These are phyloP conservation scores for Orcinus orca DNA, from an alignment of 2,113 vertebrate species.

Conservation along the genomic window DNA sequence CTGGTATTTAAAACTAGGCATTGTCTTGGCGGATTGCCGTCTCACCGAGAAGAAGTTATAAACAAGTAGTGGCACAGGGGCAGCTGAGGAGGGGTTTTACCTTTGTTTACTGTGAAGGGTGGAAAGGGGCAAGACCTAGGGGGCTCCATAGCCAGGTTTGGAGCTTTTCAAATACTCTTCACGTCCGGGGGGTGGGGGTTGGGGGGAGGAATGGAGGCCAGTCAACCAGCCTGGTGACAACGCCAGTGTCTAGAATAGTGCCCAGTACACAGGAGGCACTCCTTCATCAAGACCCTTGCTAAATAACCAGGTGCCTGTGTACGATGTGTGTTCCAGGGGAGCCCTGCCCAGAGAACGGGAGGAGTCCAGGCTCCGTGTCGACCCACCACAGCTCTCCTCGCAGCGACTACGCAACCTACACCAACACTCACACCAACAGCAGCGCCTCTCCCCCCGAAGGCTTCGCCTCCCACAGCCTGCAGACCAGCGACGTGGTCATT, in stretches of 20 bases:
- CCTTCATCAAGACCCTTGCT: neutral
- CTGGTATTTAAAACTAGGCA: neutral
- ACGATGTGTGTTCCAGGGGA: conserved; percentile 85
- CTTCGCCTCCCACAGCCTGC: conserved; percentile 84
- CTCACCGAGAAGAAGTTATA: neutral
- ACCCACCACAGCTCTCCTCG: conserved; percentile 98
- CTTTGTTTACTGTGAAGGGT: neutral
- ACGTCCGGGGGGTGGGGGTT: neutral
- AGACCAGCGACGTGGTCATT: conserved; percentile 93
- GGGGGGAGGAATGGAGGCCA: neutral
- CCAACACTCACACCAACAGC: conserved; percentile 91
- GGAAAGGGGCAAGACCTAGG: neutral
- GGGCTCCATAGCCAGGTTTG: neutral
- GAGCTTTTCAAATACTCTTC: neutral
- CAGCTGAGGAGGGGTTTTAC: neutral
- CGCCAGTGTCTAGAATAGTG: neutral
- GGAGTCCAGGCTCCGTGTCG: conserved; percentile 94
- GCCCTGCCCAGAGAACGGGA: conserved; percentile 94
- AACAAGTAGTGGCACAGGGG: neutral
- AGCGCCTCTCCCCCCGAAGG: conserved; percentile 85
- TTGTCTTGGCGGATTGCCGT: neutral
- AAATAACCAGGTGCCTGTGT: neutral
- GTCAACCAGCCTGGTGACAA: neutral
- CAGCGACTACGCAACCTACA: conserved; percentile 90
- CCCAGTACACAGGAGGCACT: neutral